A percentile compares a stretch with the other conserved stretches of the same genome.
Evolutionary conservation across 2,888 invertebrate genomes (phyloP).

Genomic region (Periphyllus acericola): DNA sequence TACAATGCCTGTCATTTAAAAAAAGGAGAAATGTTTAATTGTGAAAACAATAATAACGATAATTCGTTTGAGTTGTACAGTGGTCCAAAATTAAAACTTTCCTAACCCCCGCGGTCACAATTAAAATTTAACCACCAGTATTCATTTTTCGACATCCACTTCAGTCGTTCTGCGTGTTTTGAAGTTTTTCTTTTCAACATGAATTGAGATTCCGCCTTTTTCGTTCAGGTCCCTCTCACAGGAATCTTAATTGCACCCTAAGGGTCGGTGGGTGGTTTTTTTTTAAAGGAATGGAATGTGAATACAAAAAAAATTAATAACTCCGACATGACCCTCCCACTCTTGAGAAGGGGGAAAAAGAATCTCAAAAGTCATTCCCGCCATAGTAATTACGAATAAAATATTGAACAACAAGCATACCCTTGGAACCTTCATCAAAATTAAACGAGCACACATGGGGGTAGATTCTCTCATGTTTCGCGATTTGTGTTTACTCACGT

Average conservation of each 20-base stretch:
- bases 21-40: slow-evolving; percentile 27
- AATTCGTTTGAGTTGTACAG: slow-evolving; percentile 26
- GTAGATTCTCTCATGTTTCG: slow-evolving; percentile 16
- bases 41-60: slow-evolving; percentile 50
- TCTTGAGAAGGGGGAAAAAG: slow-evolving; percentile 19
- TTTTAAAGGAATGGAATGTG: slow-evolving; percentile 55
- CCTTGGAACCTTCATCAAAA: slow-evolving; percentile 52
- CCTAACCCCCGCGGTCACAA: slow-evolving; percentile 34
- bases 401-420: slow-evolving; percentile 57
- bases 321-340: slow-evolving; percentile 49
- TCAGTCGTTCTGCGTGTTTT: slow-evolving; percentile 9
- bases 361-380: slow-evolving; percentile 59
- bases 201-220: slow-evolving; percentile 38
- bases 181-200: slow-evolving; percentile 48
- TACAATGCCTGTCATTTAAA: slow-evolving; percentile 5
- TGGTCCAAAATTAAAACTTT: slow-evolving; percentile 51
- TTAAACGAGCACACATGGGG: slow-evolving; percentile 53
- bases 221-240: slow-evolving; percentile 39
- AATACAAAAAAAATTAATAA: slow-evolving; percentile 58
- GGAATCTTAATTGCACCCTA: slow-evolving; percentile 56
- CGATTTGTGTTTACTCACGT: slow-evolving; percentile 50
- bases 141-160: slow-evolving; percentile 54
- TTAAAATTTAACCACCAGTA: slow-evolving; percentile 50
- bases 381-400: slow-evolving; percentile 57
- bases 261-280: slow-evolving; percentile 39